Conservation (phyloP, 2,113 vertebrate genomes). For the Sigmodon hispidus region DNA sequence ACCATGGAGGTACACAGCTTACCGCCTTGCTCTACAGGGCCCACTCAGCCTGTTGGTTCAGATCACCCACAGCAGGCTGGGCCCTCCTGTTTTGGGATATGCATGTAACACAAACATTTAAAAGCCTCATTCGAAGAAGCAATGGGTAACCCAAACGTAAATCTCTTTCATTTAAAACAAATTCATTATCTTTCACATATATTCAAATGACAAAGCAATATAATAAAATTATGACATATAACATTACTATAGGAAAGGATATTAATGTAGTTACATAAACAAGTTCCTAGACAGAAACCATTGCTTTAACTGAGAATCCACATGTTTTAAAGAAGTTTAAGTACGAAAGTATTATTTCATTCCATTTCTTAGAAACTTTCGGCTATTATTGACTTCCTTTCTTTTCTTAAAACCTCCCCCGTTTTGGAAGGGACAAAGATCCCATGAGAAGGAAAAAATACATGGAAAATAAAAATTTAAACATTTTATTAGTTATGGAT, state of each 20-base stretch:
- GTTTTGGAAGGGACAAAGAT: background rate
- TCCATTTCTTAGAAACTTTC: background rate
- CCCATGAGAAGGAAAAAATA: background rate
- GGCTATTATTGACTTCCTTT: background rate
- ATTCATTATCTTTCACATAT: background rate
- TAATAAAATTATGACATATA: background rate
- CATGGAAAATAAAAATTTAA: background rate
- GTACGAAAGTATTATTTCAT: background rate
- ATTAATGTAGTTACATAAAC: background rate
- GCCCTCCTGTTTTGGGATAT: background rate
- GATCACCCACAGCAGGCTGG: background rate
- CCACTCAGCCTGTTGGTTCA: constrained; percentile 46
- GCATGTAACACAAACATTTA: background rate
- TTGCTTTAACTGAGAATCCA: constrained; percentile 22
- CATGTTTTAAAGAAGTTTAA: background rate
- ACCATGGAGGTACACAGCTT: background rate
- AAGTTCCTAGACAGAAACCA: constrained; percentile 11
- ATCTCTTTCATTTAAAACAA: background rate
- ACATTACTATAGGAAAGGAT: background rate
- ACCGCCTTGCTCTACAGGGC: background rate
- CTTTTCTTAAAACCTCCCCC: background rate
- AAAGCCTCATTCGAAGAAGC: background rate
- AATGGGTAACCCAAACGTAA: background rate
- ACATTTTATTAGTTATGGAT: background rate
- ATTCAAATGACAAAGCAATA: background rate